Evolutionary conservation across 2,888 invertebrate species (phyloP), one percentile per base, ranked within the genome.

Genomic region (Metalampra italica): DNA sequence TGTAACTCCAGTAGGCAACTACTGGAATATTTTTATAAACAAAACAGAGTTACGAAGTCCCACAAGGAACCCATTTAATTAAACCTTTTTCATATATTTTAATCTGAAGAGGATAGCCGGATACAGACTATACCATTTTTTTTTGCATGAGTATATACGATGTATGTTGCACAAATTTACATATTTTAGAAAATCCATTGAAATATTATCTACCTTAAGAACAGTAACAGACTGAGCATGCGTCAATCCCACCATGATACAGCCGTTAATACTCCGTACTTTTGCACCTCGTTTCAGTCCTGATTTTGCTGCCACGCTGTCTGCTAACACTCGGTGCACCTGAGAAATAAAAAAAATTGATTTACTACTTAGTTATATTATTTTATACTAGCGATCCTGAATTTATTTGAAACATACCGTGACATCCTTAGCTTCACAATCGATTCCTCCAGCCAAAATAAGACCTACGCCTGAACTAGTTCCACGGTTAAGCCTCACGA

Each of bases 351-450:
- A 43, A 45, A 22, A 40, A 49, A 15, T 38, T 29, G n/a, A n/a
- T n/a, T n/a, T n/a, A n/a, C n/a, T n/a, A n/a, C n/a, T n/a, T n/a
- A n/a, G n/a, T n/a, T n/a, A n/a, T n/a, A n/a, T n/a, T n/a, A n/a
- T n/a, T n/a, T n/a, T 9, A 29, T 30, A 30, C 34, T n/a, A 30
- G 7, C 22, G 2, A 22, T 22, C 5, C 5, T 22, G 5, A 22
- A 22, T 22, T 22, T 22, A 22, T 22, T 22, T 22, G 22, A 22
- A 22, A 85, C 92, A 87, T 80, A 96, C 96, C 69, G 96, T 96
- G 57, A 97, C 96, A 80, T 96, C 96, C 87, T 96, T 97, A 66
- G 94, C 94, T 90, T 97, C 97, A 75, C 96, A 97, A 76, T 97
- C 97, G 13, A 93, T 93, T 46, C 97, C 97, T 51, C 97, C 97